Evolutionary conservation across 2,113 vertebrate genomes (phyloP).

Genomic region (Isurus oxyrinchus): DNA sequence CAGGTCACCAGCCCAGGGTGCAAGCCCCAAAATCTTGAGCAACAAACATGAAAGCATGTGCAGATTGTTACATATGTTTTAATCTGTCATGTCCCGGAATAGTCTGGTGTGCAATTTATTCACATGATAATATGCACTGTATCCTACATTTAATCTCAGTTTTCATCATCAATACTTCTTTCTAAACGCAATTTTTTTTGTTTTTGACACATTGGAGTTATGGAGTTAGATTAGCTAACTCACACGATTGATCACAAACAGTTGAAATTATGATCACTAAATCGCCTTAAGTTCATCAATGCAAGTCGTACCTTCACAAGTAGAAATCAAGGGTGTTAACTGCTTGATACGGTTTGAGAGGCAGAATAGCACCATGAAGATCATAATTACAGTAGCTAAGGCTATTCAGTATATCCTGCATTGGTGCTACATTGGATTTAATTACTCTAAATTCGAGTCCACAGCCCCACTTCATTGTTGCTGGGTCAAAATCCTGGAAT

Average conservation of each 20-base stretch:
- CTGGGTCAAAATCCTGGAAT: no score
- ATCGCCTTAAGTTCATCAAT: neutral
- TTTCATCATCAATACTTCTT: neutral
- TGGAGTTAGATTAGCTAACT: neutral
- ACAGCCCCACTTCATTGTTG: neutral
- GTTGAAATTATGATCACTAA: neutral
- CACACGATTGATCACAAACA: neutral
- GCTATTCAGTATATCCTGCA: neutral
- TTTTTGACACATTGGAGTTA: neutral
- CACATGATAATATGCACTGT: neutral
- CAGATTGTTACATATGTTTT: neutral
- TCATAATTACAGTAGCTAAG: neutral
- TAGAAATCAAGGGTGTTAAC: neutral
- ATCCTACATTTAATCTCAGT: neutral
- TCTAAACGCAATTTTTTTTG: neutral
- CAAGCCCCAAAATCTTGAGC: neutral
- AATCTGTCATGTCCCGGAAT: neutral
- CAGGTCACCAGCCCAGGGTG: neutral
- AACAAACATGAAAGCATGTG: neutral
- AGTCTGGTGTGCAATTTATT: neutral
- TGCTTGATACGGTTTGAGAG: neutral
- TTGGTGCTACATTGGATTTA: neutral
- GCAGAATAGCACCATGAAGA: neutral
- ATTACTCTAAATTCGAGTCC: neutral
- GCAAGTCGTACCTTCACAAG: neutral